Base-by-base conservation (phyloP, 2,797 vertebrate species). In the Sebastes miniatus region DNA sequence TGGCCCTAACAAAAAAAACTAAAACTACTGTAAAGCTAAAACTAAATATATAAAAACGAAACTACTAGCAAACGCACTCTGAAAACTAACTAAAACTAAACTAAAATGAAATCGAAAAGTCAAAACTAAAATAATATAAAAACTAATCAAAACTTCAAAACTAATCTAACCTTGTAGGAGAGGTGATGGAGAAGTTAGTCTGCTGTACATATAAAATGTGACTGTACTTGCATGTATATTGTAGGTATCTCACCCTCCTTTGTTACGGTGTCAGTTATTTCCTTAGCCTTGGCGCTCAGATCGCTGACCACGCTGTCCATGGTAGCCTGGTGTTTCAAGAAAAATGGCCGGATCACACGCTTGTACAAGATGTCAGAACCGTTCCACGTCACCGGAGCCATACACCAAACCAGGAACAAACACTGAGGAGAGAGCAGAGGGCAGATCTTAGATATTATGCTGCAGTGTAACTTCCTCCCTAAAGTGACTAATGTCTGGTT, bases 381-480 rank as follows among this genome's bases (percentile, higher is more conserved):
- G 1, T 99, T 99, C 98, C 97, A 99, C 1, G 95, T 90, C 34
- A 97, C 91, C 0, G 98, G 98, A 13, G 94, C 95, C 98, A 99
- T 99, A 83, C 98, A 99, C 97, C 97, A 99, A 64, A 99, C 77
- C 93, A 99, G 94, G 96, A 99, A 99, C 86, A 96, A 18, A 88
- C 97, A 99, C 98, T 99, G 95, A 0, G 1, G 81, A 62, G 66
- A 62, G 54, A 80, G 54, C 36, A 67, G 47, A 54, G 20, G 14
- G n/a, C 36, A 73, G n/a, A 50, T 29, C 0, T 78, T 4, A 65
- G 58, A 71, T 4, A 13, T 54, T 2, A 22, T 8, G 14, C 8
- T 69, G 54, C 14, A 25, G 39, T 31, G 29, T 11, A 18, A 32
- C 47, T 22, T 70, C 10, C 65, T 34, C 34, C 11, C 36, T 39